Evolutionary conservation across 2,113 vertebrate genomes (phyloP).

Genomic region (Scytalopus superciliaris): DNA sequence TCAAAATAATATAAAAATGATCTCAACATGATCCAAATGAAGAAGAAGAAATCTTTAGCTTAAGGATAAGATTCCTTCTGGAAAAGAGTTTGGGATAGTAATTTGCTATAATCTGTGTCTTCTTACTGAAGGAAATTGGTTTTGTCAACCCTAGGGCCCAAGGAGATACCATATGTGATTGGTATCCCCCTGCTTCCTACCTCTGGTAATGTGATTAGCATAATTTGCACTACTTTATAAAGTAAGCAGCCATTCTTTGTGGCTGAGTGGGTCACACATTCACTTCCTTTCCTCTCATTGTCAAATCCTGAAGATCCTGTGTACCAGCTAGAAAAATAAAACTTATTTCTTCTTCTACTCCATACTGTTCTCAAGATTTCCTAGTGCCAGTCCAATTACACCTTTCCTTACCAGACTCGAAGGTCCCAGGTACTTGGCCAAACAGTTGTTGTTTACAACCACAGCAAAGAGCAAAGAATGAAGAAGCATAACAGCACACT

Average conservation of each 20-base stretch:
- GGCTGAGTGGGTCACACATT: accelerated
- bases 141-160: not conserved
- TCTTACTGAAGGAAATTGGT: not conserved
- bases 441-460: not conserved
- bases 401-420: not conserved
- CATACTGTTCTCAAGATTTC: accelerated
- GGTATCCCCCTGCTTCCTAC: accelerated
- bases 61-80: not conserved
- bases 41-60: not conserved
- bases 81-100: not conserved
- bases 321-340: not conserved
- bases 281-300: not conserved
- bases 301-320: not conserved
- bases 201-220: not conserved
- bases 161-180: not conserved
- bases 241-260: not conserved
- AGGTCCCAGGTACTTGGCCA: not conserved
- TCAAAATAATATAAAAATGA: not conserved
- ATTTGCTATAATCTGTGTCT: not conserved
- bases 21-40: not conserved
- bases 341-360: not conserved
- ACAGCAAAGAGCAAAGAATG: not conserved
- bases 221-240: not conserved
- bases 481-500: not conserved
- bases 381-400: not conserved